Evolutionary conservation across 2,113 vertebrate species (phyloP).

Genomic region (Catagonus wagneri): DNA sequence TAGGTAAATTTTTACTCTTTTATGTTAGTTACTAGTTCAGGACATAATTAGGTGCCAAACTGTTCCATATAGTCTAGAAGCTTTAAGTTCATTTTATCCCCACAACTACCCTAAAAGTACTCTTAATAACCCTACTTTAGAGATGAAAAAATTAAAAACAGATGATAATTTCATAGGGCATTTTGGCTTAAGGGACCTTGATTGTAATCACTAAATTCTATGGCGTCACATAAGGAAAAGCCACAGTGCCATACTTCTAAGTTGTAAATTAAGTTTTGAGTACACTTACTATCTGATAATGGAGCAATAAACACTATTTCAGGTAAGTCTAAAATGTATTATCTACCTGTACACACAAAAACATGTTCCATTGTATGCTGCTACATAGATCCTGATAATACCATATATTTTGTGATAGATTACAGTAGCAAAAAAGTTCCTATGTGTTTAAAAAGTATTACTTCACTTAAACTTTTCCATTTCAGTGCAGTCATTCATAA

Average conservation of each 20-base stretch:
- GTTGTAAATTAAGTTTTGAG: neutral
- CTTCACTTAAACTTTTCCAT: slow-evolving; percentile 55
- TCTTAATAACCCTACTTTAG: neutral
- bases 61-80: neutral
- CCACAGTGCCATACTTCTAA: neutral
- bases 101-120: neutral
- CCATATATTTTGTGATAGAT: neutral
- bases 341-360: neutral
- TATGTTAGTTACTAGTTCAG: neutral
- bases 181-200: neutral
- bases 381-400: neutral
- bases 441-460: slow-evolving; percentile 12
- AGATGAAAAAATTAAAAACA: neutral
- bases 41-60: neutral
- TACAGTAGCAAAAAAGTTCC: neutral
- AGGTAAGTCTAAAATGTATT: neutral
- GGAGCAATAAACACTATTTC: neutral
- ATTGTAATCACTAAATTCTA: neutral
- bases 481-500: slow-evolving; percentile 49
- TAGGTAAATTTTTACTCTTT: neutral
- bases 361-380: neutral
- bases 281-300: neutral
- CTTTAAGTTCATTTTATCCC: neutral
- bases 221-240: neutral
- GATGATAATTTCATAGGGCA: accelerated